Base-by-base conservation (phyloP, 2,888 invertebrate species). In the Aphidoletes aphidimyza region DNA sequence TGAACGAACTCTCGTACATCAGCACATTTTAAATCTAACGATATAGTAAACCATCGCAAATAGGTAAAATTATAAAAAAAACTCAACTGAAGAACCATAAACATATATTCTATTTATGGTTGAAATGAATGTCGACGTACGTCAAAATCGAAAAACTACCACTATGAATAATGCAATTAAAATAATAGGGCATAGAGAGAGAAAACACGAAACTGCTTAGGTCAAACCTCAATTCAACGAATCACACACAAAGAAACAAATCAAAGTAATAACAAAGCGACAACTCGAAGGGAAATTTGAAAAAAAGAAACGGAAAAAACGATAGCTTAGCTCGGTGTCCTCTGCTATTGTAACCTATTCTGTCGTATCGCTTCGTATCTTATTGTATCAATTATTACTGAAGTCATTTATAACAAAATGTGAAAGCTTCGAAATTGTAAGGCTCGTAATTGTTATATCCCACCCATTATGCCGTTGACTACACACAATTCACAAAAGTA, bases 381-480 rank as follows among this genome's bases (percentile, higher is more conserved):
- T n/a, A 69, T 69, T 34, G 30, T 69, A 69, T 69, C 36, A 69
- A 34, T 69, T 69, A 36, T 69, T 30, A 9, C 34, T 36, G 19
- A 69, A 69, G 69, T 69, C 69, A 69, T 69, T 30, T 36, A 69
- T 69, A 34, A 36, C 30, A 69, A 69, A 69, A 69, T 69, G 69
- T 69, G 69, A 69, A 69, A 36, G 69, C 36, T 69, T 69, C 69
- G 54, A 69, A 69, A 69, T 69, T 36, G 69, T 69, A 69, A 69
- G 69, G 14, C 69, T 34, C 19, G 69, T 69, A 69, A 69, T 69
- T 69, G 69, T 69, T 69, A 34, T 69, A 69, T 69, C 69, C n/a
- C 69, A 69, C 34, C 34, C 69, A 69, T 69, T 69, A 69, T 54
- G 6, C 54, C 22, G 54, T 54, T 54, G 22, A 22, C 6, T 22